Base-by-base conservation (phyloP, 2,888 invertebrate species). In the Therioaphis trifolii region DNA sequence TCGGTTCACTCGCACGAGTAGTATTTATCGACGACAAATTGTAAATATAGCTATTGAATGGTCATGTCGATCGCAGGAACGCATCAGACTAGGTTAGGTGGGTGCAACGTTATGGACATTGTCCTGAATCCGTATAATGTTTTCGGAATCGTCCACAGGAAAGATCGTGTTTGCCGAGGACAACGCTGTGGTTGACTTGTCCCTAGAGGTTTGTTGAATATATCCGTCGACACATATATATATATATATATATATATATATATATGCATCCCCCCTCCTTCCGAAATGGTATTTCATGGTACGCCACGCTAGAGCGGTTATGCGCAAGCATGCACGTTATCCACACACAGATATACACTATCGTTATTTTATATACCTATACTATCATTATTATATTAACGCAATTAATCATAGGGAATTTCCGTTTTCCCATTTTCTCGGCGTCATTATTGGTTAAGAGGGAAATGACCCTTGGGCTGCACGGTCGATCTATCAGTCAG, bases 371-470 rank as follows among this genome's bases (percentile, higher is more conserved):
- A 55, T 55, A 21, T 18, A 49, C 35, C 35, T 35, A 35, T 3
- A 71, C 49, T 71, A 71, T 72, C 40, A 40, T 75, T 61, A 61
- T 61, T 75, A 61, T 61, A 76, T 61, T 76, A 61, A 61, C 75
- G 61, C 58, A 61, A 76, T 76, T 76, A 61, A 76, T 76, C 61
- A 75, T 18, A 18, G 75, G 40, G 75, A 40, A 40, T 43, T 75
- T 75, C 75, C 75, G 63, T 63, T 76, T 76, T 63, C 46, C n/a
- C 61, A 63, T 76, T 76, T 76, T 79, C 68, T 69, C 18, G 68
- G 43, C 78, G 43, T 77, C 63, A 21, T 46, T 75, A 76, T 66
- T 15, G 78, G 66, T 63, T 15, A 21, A 55, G 52, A n/a, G 55
- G 78, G 68, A 79, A 24, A 40, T 43, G 55, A 79, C 52, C 76